Evolutionary conservation across 2,797 vertebrate genomes (phyloP).

Genomic region (Lacerta agilis): DNA sequence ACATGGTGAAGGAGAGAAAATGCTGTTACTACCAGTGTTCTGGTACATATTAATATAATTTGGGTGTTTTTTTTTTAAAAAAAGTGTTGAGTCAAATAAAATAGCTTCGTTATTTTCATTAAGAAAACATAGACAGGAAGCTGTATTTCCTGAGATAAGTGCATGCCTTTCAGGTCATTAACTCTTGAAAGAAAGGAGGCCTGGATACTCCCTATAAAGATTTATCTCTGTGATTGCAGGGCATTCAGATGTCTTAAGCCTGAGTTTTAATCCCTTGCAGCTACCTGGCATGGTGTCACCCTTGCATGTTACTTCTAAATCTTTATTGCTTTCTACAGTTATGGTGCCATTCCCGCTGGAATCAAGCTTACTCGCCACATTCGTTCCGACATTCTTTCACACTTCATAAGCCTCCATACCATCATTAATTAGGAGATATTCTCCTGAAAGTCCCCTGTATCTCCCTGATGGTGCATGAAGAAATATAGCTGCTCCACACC

Average conservation of each 20-base stretch:
- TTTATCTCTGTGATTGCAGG: background rate
- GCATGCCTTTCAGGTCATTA: slow-evolving; percentile 1
- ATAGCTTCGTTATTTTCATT: background rate
- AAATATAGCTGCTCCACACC: slow-evolving; percentile 43
- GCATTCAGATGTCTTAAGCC: slow-evolving; percentile 32
- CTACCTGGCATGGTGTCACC: slow-evolving; percentile 26
- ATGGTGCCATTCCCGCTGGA: slow-evolving; percentile 36
- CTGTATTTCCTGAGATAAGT: slow-evolving; percentile 22
- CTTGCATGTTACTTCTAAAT: background rate
- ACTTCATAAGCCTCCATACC: slow-evolving; percentile 62
- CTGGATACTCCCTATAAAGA: background rate
- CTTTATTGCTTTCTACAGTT: slow-evolving; percentile 44
- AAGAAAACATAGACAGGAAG: slow-evolving; percentile 25
- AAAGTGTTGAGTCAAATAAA: slow-evolving; percentile 9
- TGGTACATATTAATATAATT: slow-evolving; percentile 5
- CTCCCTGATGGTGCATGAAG: slow-evolving; percentile 59
- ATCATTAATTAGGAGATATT: slow-evolving; percentile 68
- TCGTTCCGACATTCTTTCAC: slow-evolving; percentile 65
- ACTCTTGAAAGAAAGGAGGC: background rate
- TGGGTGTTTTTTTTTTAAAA: background rate
- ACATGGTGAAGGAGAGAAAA: background rate
- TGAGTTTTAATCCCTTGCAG: slow-evolving; percentile 24
- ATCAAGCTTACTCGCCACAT: slow-evolving; percentile 50
- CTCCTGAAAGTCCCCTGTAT: slow-evolving; percentile 52
- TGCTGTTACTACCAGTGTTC: background rate